Evolutionary conservation across 2,113 vertebrate species (phyloP), one percentile per base, ranked within the genome.

Genomic region (Callorhinus ursinus): DNA sequence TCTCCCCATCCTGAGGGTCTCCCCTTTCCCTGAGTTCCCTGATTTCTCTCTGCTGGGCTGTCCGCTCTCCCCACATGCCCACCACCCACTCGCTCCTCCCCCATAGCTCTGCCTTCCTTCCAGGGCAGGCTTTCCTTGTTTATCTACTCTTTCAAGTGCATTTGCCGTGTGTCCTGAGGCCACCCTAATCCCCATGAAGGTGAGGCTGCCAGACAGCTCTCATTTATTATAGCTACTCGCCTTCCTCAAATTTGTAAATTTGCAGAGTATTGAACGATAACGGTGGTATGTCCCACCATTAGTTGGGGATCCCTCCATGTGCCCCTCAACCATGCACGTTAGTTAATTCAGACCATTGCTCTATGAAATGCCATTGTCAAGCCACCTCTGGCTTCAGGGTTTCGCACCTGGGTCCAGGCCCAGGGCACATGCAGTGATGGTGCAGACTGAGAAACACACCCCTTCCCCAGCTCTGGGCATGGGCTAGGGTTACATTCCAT

Each of bases 41-140:
- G 12, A 39, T n/a, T 55, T 67, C 90, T n/a, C 88, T 88, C 67
- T 93, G 28, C 33, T 2, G 3, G 14, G 24, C 7, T 15, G 6
- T 33, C 8, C 19, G 13, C n/a, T n/a, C 57, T 33, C 8, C 3
- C 8, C 1, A 5, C 0, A 0, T 14, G 7, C 6, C 21, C 71
- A 42, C 22, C 22, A 74, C 22, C 2, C 11, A 42, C 36, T 4
- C 24, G 8, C 15, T 53, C 5, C 2, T 2, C 8, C 46, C 39
- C 28, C 67, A 6, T 11, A 42, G 21, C 21, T 21, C 10, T 61
- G 42, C 33, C 15, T n/a, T 71, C 42, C 31, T 39, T 59, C 22
- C 76, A 22, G 19, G 63, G 39, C 22, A 5, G 61, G 16, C 31
- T 85, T 24, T 65, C 36, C 2, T 42, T 31, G 15, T n/a, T 51